Conservation (phyloP, 53 echinoderm and acorn worm genomes). For the Hippasteria phrygiana region DNA sequence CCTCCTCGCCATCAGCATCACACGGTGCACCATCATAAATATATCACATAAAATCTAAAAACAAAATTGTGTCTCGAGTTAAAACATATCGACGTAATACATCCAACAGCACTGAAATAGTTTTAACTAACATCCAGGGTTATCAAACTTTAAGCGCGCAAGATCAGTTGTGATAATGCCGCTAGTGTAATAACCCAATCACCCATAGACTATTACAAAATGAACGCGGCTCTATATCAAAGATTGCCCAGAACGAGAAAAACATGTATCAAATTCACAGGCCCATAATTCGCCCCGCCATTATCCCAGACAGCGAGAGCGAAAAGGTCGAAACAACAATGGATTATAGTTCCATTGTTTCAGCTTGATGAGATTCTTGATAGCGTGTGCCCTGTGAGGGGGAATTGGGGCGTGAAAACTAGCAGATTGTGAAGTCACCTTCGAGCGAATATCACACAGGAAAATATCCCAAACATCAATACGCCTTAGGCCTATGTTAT, state of each 20-base stretch:
- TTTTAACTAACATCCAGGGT: too few species aligned
- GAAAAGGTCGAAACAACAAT: conserved; percentile 29
- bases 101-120: too few species aligned
- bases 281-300: background rate
- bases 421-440: background rate
- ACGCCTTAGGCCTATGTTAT: too few species aligned
- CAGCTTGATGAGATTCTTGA: conserved; percentile 15
- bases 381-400: background rate
- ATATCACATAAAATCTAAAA: too few species aligned
- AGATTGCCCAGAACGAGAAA: background rate
- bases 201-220: conserved; percentile 24
- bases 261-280: background rate
- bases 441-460: background rate
- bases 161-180: background rate
- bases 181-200: conserved; percentile 23
- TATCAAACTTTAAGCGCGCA: background rate
- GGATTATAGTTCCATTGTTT: conserved; percentile 10
- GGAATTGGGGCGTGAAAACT: conserved; percentile 35
- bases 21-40: background rate
- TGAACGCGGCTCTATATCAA: background rate
- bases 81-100: too few species aligned
- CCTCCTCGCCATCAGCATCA: background rate
- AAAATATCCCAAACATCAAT: too few species aligned
- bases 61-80: too few species aligned
- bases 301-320: conserved; percentile 9